phyloP scores from a whole-genome alignment of 2,113 vertebrate species.

The Cephalopholis sonnerati region DNA sequence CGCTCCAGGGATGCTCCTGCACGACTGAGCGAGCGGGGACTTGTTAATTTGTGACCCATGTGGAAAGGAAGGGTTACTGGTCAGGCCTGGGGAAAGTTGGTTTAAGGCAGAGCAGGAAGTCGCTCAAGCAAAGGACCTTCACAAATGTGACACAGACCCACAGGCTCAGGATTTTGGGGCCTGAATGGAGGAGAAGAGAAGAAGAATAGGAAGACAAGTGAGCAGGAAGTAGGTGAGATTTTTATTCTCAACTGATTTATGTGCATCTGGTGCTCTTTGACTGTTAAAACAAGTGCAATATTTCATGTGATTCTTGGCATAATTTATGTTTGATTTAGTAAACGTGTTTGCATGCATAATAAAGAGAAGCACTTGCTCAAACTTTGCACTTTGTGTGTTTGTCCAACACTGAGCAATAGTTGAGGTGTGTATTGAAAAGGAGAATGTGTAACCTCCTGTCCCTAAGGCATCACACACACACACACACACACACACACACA shows the following conservation, averaged over 20 bases:
- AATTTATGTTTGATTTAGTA: conserved; percentile 45
- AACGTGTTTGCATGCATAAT: conserved; percentile 49
- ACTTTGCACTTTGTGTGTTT: conserved; percentile 62
- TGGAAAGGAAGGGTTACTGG: background rate
- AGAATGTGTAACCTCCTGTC: conserved; percentile 29
- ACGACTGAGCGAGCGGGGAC: conserved; percentile 14
- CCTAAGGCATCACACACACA: conserved; percentile 42
- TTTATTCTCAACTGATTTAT: background rate
- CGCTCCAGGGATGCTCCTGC: conserved; percentile 35
- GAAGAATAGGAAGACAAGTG: conserved; percentile 4
- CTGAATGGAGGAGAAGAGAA: background rate
- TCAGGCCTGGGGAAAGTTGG: conserved; percentile 26
- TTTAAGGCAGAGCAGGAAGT: conserved; percentile 31
- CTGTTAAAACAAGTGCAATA: conserved; percentile 20
- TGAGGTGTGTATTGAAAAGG: conserved; percentile 37
- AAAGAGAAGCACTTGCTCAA: conserved; percentile 44
- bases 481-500: conserved; percentile 22
- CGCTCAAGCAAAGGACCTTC: conserved; percentile 36
- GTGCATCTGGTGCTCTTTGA: conserved; percentile 27
- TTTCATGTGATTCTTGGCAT: conserved; percentile 37
- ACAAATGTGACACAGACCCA: conserved; percentile 60
- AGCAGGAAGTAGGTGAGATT: conserved; percentile 1
- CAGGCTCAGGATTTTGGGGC: background rate
- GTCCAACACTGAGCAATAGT: conserved; percentile 37
- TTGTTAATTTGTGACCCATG: conserved; percentile 59